A percentile compares a stretch with the other conserved stretches of the same genome.
These are phyloP conservation scores for Lagocephalus sceleratus DNA, from an alignment of 2,797 vertebrate species.

Conservation along the genomic window DNA sequence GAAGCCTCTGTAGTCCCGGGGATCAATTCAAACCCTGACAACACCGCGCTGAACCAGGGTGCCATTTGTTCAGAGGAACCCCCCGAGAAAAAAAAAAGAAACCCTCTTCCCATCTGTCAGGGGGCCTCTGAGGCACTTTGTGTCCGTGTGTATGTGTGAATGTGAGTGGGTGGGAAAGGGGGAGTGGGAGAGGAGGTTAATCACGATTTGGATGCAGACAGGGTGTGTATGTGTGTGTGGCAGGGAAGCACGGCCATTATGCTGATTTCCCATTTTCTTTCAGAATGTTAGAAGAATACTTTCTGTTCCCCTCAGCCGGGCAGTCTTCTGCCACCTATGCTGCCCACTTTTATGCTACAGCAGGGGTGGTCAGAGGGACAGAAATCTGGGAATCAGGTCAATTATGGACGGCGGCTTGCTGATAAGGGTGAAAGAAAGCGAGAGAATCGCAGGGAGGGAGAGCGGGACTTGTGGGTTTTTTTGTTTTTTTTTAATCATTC, in stretches of 20 bases:
- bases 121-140: conserved; percentile 80
- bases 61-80: conserved; percentile 78
- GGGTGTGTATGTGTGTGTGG: conserved; percentile 68
- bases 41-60: conserved; percentile 81
- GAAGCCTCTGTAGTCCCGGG: conserved; percentile 75
- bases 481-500: conserved; percentile 34
- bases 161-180: conserved; percentile 77
- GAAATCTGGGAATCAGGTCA: conserved; percentile 85
- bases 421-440: conserved; percentile 69
- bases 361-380: conserved; percentile 78
- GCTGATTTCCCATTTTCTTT: conserved; percentile 81
- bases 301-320: conserved; percentile 74
- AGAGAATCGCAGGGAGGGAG: conserved; percentile 40
- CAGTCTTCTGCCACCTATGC: conserved; percentile 79
- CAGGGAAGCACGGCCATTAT: conserved; percentile 82
- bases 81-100: conserved; percentile 63
- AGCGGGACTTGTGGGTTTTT: conserved; percentile 49
- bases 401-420: conserved; percentile 79
- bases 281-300: conserved; percentile 79
- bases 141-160: conserved; percentile 73
- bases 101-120: conserved; percentile 86
- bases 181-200: conserved; percentile 77
- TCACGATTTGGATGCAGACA: conserved; percentile 78
- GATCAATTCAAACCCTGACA: conserved; percentile 84
- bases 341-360: conserved; percentile 81